Evolutionary conservation across 2,113 vertebrate species (phyloP), one percentile per base, ranked within the genome.

Genomic region (Sminthopsis crassicaudata): DNA sequence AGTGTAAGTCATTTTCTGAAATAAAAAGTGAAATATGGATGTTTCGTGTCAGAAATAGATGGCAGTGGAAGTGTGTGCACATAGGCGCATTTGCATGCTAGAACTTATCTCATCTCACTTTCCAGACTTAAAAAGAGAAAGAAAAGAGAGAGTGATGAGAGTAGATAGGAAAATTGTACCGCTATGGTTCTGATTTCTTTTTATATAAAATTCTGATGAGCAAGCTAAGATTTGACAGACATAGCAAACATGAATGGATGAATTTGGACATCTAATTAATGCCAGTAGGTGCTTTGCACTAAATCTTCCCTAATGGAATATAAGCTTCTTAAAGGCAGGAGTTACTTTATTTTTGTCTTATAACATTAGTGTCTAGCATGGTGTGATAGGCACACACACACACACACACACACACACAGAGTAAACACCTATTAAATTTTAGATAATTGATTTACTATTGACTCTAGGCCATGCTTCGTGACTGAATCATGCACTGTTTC

Each of bases 1-100:
- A 94, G 16, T 50, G 12, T 89, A 89, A 92, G 23, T 51, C 42
- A 91, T 92, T 95, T 93, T 92, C 46, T 46, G 46, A 90, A 36
- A 1, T 91, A 27, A 27, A 91, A 53, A 36, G 2, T 92, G 26
- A 46, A 92, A 53, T 93, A 23, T 84, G 46, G 9, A 92, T 42
- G 2, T 42, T 12, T 55, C 22, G 3, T 53, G 46, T 89, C 51
- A 53, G 23, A 92, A 54, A 16, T 36, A 92, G 76, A 91, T 53
- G 52, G 90, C 30, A 46, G n/a, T n/a, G 11, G 42, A 36, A 5
- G 5, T 22, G 67, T 50, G 7, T 50, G 9, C 50, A 51, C 50
- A 51, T 51, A n/a, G n/a, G 9, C 50, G 10, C 50, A 51, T 51
- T 51, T 22, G 16, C 19, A 54, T 84, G 36, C 7, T 84, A 84